Evolutionary conservation across 2,888 invertebrate genomes (phyloP), one percentile per base, ranked within the genome.

Genomic region (Lithophane leautieri): DNA sequence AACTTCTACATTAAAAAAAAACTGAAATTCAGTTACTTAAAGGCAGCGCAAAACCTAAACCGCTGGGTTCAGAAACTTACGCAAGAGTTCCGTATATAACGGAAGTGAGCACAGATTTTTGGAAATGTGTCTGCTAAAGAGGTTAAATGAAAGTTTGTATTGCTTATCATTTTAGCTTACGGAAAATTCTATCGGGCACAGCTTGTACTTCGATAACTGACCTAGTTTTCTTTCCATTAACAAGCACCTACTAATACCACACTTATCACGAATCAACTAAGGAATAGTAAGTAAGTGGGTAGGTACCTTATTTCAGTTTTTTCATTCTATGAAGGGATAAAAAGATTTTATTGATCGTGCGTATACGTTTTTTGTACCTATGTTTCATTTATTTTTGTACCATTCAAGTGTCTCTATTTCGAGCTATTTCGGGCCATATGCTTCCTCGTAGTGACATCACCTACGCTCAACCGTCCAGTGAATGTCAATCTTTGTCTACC

Each of bases 401-500:
- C 16, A 68, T 14, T 34, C 70, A 44, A 42, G 25, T 14, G 34
- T 52, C 14, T 61, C 3, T 54, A 44, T 47, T 58, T 65, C 19
- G 8, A 19, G 12, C 19, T 28, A 40, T 73, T 50, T 19, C 22
- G 12, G 28, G 1, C 40, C 8, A 16, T 34, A 73, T n/a, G 47
- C 50, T 42, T 61, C 50, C 12, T 60, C 9, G n/a, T 19, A 44
- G 28, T 54, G 16, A 16, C 52, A 34, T 16, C 54, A 40, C 54
- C 47, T 40, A 54, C 25, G 25, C 44, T 76, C 7, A 40, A 16
- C 40, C 6, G 4, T 56, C 44, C 44, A 42, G 9, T 6, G 25
- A 70, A 9, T 44, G 52, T 19, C 42, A 63, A 70, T 54, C 66
- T 73, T 74, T 50, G 73, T n/a, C 28, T 60, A 60, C 22, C 3